A percentile compares a stretch with the other conserved stretches of the same genome.
Evolutionary conservation across 2,888 invertebrate genomes (phyloP).

Genomic region (Metellina segmentata): DNA sequence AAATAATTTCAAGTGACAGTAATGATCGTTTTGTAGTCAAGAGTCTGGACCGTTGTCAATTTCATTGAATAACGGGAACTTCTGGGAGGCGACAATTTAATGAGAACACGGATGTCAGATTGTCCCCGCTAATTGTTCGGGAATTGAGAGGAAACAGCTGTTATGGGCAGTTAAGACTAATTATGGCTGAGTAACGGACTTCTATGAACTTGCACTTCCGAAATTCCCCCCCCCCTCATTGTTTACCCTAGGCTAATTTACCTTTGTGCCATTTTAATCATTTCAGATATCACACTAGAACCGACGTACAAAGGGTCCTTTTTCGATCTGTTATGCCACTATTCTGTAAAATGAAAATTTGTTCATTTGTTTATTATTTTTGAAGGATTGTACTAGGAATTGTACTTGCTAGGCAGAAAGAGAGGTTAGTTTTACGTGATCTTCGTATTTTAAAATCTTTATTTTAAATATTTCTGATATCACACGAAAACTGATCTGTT

Average conservation of each 20-base stretch:
- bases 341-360: neutral
- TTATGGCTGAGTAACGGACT: constrained; percentile 4
- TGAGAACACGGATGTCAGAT: constrained; percentile 29
- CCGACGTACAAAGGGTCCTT: neutral
- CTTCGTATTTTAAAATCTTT: neutral
- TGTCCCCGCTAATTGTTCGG: constrained; percentile 37
- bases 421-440: neutral
- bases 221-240: neutral
- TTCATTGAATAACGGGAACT: neutral
- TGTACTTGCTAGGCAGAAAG: neutral
- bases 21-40: neutral
- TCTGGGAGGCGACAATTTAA: neutral
- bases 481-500: neutral
- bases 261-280: neutral
- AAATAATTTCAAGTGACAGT: neutral
- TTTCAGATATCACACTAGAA: neutral
- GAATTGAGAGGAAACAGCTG: constrained; percentile 48
- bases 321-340: neutral
- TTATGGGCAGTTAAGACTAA: constrained; percentile 47
- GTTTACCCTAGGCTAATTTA: neutral
- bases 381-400: neutral
- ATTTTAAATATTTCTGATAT: neutral
- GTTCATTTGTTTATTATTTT: neutral
- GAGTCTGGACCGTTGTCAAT: neutral
- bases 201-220: constrained; percentile 35